Conservation (phyloP, 2,888 invertebrate species). For the Smittia aterrima region DNA sequence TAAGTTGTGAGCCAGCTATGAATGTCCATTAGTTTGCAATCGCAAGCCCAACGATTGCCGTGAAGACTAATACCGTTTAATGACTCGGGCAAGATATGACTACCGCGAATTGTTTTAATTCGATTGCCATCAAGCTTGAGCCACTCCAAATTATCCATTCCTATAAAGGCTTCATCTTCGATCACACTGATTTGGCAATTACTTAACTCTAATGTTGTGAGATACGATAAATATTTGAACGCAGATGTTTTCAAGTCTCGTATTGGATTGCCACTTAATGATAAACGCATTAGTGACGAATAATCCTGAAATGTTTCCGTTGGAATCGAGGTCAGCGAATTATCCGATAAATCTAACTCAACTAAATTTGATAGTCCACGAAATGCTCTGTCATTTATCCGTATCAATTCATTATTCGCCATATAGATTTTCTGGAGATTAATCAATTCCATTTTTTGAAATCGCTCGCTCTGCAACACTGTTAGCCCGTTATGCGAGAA, state of each 20-base stretch:
- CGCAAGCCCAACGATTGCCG: slow-evolving; percentile 86
- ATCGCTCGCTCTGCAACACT: slow-evolving; percentile 73
- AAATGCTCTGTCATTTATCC: slow-evolving; percentile 77
- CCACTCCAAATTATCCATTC: slow-evolving; percentile 79
- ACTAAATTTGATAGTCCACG: slow-evolving; percentile 82
- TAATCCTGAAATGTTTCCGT: slow-evolving; percentile 75
- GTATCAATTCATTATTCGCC: slow-evolving; percentile 72
- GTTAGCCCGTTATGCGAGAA: slow-evolving; percentile 80
- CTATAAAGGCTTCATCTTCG: slow-evolving; percentile 77
- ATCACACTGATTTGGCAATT: slow-evolving; percentile 75
- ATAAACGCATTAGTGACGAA: slow-evolving; percentile 77
- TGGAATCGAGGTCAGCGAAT: slow-evolving; percentile 74
- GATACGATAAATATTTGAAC: slow-evolving; percentile 70
- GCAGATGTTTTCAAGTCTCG: slow-evolving; percentile 67
- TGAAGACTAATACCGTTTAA: slow-evolving; percentile 78
- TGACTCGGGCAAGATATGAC: slow-evolving; percentile 69
- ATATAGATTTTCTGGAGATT: slow-evolving; percentile 86
- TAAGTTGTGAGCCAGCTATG: slow-evolving; percentile 75
- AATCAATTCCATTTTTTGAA: slow-evolving; percentile 72
- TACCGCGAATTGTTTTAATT: slow-evolving; percentile 69
- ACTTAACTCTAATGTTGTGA: slow-evolving; percentile 78
- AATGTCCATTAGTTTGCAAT: slow-evolving; percentile 75
- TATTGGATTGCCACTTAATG: slow-evolving; percentile 79
- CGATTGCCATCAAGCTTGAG: slow-evolving; percentile 79
- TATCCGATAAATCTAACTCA: slow-evolving; percentile 82